These are phyloP conservation scores for Aporrectodea caliginosa DNA, from an alignment of 1,140 invertebrate species.

Conservation along the genomic window DNA sequence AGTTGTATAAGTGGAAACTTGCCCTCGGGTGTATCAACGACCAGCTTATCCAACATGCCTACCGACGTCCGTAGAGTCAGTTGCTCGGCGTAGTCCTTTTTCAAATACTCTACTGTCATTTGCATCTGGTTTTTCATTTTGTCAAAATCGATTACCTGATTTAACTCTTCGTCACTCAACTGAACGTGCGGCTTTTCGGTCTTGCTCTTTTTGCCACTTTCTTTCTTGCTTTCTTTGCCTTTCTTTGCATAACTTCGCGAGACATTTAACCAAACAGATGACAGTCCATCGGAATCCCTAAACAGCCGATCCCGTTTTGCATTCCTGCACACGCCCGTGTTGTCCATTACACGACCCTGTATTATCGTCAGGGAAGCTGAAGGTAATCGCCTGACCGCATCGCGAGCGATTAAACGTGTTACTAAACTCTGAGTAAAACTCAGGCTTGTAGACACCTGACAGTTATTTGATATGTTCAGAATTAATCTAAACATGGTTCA, in stretches of 20 bases:
- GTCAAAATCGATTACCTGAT: conserved; percentile 68
- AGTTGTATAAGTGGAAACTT: conserved; percentile 80
- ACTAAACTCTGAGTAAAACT: too few species aligned
- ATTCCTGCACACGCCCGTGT: too few species aligned
- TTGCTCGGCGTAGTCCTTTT: conserved; percentile 74
- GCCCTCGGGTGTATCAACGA: conserved; percentile 72
- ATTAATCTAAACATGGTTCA: too few species aligned
- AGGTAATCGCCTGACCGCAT: too few species aligned
- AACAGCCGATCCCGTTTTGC: too few species aligned
- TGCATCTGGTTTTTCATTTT: conserved; percentile 66
- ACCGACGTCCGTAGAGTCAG: conserved; percentile 56
- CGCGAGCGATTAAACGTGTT: too few species aligned
- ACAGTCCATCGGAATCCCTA: too few species aligned
- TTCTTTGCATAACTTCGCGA: conserved; percentile 43
- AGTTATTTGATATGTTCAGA: too few species aligned
- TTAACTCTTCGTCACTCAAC: conserved; percentile 66
- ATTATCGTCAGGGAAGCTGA: too few species aligned
- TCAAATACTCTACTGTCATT: conserved; percentile 65
- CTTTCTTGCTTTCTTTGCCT: not conserved
- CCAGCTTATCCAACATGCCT: conserved; percentile 73
- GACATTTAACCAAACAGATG: conserved; percentile 6
- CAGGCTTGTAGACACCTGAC: too few species aligned
- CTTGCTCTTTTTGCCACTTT: conserved; percentile 25
- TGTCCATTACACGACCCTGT: too few species aligned
- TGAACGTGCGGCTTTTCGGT: conserved; percentile 64